Conservation (phyloP, 1,140 invertebrate species). For the Riptortus pedestris region DNA sequence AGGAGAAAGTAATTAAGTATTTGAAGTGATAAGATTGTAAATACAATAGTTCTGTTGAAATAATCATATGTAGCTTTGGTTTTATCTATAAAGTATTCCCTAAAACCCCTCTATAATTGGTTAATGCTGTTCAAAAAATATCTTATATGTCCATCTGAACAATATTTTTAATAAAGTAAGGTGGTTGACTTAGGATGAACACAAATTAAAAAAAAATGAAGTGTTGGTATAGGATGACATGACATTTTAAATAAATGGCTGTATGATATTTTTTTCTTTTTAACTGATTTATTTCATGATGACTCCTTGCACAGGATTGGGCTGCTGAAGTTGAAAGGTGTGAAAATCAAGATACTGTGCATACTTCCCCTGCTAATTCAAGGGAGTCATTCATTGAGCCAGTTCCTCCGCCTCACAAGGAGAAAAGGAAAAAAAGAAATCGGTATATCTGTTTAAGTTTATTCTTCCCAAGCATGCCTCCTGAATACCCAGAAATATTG, state of each 20-base stretch:
- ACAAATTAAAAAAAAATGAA: too few species aligned
- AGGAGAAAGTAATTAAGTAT: too few species aligned
- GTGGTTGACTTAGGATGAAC: too few species aligned
- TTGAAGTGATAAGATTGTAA: too few species aligned
- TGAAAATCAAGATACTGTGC: not conserved
- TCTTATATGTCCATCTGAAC: too few species aligned
- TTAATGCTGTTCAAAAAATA: too few species aligned
- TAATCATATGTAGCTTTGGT: too few species aligned
- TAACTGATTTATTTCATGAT: not conserved
- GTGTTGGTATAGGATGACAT: slow-evolving; percentile 1
- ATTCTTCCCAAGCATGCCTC: slow-evolving; percentile 9
- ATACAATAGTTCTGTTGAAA: too few species aligned
- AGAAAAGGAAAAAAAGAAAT: slow-evolving; percentile 19
- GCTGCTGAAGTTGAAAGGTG: slow-evolving; percentile 25
- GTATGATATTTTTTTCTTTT: not conserved
- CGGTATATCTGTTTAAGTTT: slow-evolving; percentile 11
- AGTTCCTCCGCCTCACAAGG: slow-evolving; percentile 1
- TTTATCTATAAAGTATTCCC: too few species aligned
- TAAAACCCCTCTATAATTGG: too few species aligned
- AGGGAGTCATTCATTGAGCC: slow-evolving; percentile 13
- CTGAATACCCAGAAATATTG: slow-evolving; percentile 2
- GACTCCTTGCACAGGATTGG: slow-evolving; percentile 22
- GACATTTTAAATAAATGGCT: too few species aligned
- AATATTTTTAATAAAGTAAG: too few species aligned
- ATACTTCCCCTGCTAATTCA: slow-evolving; percentile 7